phyloP scores from a whole-genome alignment of 2,797 vertebrate species.

The Epinephelus awoara region DNA sequence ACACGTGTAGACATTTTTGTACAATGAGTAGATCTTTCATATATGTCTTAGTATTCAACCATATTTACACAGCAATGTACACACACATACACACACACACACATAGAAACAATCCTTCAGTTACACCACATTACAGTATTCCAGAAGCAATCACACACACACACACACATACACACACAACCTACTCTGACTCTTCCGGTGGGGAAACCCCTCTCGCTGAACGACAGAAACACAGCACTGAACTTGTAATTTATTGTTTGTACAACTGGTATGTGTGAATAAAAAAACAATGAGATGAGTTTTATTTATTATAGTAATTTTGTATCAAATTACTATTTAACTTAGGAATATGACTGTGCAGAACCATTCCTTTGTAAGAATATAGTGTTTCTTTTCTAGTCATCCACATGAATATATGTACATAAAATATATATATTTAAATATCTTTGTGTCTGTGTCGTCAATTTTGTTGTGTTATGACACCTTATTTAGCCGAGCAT shows the following conservation, averaged over 20 bases:
- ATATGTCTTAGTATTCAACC: slow-evolving; percentile 60
- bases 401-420: slow-evolving; percentile 87
- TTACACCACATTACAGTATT: slow-evolving; percentile 5
- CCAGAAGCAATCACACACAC: slow-evolving; percentile 20
- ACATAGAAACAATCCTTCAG: slow-evolving; percentile 33
- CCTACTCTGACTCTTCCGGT: slow-evolving; percentile 59
- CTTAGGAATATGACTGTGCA: slow-evolving; percentile 91
- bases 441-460: slow-evolving; percentile 60
- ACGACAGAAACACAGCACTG: slow-evolving; percentile 93
- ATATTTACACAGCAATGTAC: slow-evolving; percentile 57
- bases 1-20: slow-evolving; percentile 61
- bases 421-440: slow-evolving; percentile 89
- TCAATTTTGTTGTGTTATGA: slow-evolving; percentile 26
- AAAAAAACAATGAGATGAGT: slow-evolving; percentile 90
- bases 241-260: slow-evolving; percentile 99
- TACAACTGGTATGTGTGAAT: slow-evolving; percentile 95
- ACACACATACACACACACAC: slow-evolving; percentile 40
- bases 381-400: slow-evolving; percentile 87
- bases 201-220: slow-evolving; percentile 68
- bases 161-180: slow-evolving; percentile 38
- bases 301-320: slow-evolving; percentile 95
- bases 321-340: slow-evolving; percentile 94
- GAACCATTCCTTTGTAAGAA: slow-evolving; percentile 90
- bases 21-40: slow-evolving; percentile 56
- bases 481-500: too few species aligned